Evolutionary conservation across 2,113 vertebrate species (phyloP).

Genomic region (Marmota monax): DNA sequence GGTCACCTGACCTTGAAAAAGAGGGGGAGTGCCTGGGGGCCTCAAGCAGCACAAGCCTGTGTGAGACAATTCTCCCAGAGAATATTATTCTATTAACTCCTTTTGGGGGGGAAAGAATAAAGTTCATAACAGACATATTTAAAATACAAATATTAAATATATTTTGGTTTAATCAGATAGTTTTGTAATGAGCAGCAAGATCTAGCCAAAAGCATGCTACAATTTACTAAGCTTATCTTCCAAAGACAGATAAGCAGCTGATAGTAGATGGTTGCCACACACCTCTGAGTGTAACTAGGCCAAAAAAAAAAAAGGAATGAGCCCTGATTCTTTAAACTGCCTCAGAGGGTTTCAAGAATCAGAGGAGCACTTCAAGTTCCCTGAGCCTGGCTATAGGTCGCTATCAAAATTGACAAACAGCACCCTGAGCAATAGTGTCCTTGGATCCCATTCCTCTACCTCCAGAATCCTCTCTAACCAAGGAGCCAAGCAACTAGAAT

Average conservation of each 20-base stretch:
- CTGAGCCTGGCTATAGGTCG: not conserved
- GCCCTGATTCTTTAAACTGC: not conserved
- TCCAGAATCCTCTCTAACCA: not conserved
- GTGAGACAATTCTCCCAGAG: not conserved
- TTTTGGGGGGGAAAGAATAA: not conserved
- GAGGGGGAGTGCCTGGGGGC: too few relatives aligned
- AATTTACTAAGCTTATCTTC: slow-evolving; percentile 37
- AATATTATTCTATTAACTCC: not conserved
- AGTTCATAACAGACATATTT: not conserved
- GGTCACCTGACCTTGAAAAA: not conserved
- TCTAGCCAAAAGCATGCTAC: not conserved
- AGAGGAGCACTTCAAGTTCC: not conserved
- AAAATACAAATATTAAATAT: not conserved
- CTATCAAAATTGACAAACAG: accelerated
- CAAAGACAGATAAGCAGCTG: not conserved
- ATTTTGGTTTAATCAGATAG: not conserved
- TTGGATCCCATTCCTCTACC: too few relatives aligned
- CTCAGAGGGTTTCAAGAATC: too few relatives aligned
- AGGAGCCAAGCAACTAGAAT: not conserved
- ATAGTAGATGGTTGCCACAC: not conserved
- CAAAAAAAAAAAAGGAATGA: not conserved
- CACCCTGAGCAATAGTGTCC: accelerated
- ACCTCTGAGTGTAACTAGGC: not conserved
- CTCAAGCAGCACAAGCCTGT: not conserved
- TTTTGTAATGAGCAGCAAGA: not conserved